phyloP scores from a whole-genome alignment of 2,113 vertebrate genomes.

The Lucifuga dentata region DNA sequence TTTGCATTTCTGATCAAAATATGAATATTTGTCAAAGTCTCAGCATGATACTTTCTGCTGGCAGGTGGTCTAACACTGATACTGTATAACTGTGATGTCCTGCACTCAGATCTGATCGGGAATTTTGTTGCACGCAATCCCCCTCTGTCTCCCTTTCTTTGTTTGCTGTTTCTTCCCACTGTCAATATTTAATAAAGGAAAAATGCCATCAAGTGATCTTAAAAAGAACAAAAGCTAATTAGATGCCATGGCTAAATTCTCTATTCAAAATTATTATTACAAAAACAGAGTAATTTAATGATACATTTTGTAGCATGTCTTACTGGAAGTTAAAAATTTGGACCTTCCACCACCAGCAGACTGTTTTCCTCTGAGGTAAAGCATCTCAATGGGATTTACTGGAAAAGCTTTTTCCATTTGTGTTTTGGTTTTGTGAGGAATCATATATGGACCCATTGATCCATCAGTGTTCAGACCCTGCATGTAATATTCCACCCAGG shows the following conservation, averaged over 20 bases:
- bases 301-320: too few relatives aligned
- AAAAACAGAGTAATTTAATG: too few relatives aligned
- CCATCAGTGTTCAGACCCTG: too few relatives aligned
- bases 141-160: neutral
- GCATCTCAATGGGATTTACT: slow-evolving; percentile 7
- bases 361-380: too few relatives aligned
- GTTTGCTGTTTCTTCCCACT: neutral
- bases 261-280: too few relatives aligned
- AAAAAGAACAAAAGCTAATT: neutral
- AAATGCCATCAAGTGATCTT: neutral
- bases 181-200: slow-evolving; percentile 5
- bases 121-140: too few relatives aligned
- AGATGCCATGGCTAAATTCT: neutral
- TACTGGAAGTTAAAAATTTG: too few relatives aligned
- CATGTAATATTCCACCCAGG: neutral
- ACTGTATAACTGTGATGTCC: neutral
- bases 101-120: slow-evolving; percentile 5
- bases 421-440: slow-evolving; percentile 22
- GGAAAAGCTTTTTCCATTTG: neutral
- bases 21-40: neutral
- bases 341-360: too few relatives aligned
- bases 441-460: neutral
- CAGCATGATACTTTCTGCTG: slow-evolving; percentile 11
- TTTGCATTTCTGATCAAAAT: slow-evolving; percentile 18
- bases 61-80: neutral